Evolutionary conservation across 2,113 vertebrate genomes (phyloP).

Genomic region (Sarotherodon lohbergeri): DNA sequence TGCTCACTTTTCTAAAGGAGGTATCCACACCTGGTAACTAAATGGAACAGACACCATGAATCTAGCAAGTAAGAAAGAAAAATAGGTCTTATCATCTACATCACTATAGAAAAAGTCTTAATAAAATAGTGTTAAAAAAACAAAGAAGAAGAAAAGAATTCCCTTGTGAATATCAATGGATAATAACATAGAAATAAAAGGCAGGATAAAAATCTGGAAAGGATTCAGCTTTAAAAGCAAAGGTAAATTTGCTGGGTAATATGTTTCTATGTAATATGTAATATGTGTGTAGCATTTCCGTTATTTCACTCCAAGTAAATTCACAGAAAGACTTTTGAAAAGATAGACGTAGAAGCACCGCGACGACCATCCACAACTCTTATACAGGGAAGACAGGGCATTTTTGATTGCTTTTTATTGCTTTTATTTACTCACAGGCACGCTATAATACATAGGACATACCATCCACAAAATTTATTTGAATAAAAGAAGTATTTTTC

Average conservation of each 20-base stretch:
- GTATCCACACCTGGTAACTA: neutral
- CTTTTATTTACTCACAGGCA: neutral
- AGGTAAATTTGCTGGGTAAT: neutral
- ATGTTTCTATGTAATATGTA: neutral
- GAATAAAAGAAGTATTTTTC: neutral
- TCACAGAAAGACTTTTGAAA: neutral
- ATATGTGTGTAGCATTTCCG: neutral
- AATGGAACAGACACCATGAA: neutral
- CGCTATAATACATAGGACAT: neutral
- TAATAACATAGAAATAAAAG: neutral
- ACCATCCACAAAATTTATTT: neutral
- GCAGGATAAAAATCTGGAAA: neutral
- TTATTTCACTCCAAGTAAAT: neutral
- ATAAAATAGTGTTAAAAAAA: neutral
- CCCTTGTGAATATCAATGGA: neutral
- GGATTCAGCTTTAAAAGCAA: neutral
- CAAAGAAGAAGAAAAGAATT: neutral
- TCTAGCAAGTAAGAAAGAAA: neutral
- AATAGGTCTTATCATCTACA: neutral
- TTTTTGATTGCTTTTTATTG: neutral
- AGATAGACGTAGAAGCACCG: neutral
- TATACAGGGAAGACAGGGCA: neutral
- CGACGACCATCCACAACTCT: neutral
- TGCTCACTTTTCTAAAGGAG: neutral
- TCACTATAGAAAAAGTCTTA: neutral